Conservation (phyloP, 2,888 invertebrate genomes). For the Cybosia mesomella region DNA sequence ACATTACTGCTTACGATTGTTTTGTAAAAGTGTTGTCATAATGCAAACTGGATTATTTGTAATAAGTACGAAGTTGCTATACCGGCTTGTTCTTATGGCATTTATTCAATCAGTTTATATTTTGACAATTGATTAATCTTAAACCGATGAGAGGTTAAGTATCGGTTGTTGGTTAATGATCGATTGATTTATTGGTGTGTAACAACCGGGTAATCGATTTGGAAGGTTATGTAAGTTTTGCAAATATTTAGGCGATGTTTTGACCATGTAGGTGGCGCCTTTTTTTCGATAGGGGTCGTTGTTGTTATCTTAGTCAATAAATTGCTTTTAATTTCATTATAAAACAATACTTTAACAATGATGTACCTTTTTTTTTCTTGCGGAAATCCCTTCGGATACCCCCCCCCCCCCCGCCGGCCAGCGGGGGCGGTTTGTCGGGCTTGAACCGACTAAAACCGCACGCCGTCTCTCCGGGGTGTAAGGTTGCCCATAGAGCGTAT, state of each 20-base stretch:
- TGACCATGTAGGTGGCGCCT: neutral
- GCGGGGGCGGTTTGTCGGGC: too few relatives aligned
- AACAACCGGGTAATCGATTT: neutral
- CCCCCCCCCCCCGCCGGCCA: too few relatives aligned
- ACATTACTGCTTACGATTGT: slow-evolving; percentile 33
- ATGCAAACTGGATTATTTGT: slow-evolving; percentile 29
- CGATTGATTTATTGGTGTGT: neutral
- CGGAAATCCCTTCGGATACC: too few relatives aligned
- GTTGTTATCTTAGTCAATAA: too few relatives aligned
- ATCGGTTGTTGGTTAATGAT: neutral
- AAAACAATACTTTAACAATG: too few relatives aligned
- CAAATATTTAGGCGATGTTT: neutral
- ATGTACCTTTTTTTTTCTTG: too few relatives aligned
- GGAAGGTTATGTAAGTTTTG: neutral
- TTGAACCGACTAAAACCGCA: too few relatives aligned
- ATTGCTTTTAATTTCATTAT: too few relatives aligned
- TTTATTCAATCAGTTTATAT: slow-evolving; percentile 32
- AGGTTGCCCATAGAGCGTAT: too few relatives aligned
- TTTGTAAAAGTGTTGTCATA: slow-evolving; percentile 27
- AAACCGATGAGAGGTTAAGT: slow-evolving; percentile 22
- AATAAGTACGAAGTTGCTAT: slow-evolving; percentile 22
- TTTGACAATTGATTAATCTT: slow-evolving; percentile 39
- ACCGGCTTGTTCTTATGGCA: slow-evolving; percentile 13
- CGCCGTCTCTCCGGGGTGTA: too few relatives aligned
- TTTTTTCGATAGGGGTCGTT: too few relatives aligned